These are phyloP conservation scores for Drosophila lowei DNA, from an alignment of 1,140 invertebrate genomes.

Conservation along the genomic window DNA sequence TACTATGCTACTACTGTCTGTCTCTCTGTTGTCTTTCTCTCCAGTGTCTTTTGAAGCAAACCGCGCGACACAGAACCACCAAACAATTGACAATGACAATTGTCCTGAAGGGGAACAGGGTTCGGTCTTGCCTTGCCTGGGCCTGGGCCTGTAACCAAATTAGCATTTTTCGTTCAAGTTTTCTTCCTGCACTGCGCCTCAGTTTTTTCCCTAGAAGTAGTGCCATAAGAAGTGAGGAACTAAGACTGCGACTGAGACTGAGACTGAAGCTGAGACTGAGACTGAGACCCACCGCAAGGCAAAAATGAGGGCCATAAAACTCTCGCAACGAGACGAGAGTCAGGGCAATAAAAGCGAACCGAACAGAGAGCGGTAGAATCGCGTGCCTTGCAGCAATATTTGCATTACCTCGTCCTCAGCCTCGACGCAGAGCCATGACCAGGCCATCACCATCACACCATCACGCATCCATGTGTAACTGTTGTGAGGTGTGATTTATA, in stretches of 20 bases:
- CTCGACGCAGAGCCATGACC: not conserved
- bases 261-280: constrained; percentile 5
- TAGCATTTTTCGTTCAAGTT: constrained; percentile 58
- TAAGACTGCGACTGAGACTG: constrained; percentile 1
- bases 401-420: constrained; percentile 55
- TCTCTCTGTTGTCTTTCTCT: constrained; percentile 12
- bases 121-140: constrained; percentile 11
- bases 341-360: constrained; percentile 61
- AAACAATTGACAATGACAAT: constrained; percentile 68
- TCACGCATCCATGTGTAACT: constrained; percentile 46
- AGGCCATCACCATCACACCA: constrained; percentile 39
- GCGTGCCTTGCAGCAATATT: constrained; percentile 78
- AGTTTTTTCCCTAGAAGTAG: constrained; percentile 49
- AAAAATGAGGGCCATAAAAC: constrained; percentile 61
- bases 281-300: constrained; percentile 70
- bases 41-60: constrained; percentile 64
- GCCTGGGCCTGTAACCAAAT: constrained; percentile 42
- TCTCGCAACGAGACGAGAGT: constrained; percentile 46
- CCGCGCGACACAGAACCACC: constrained; percentile 41
- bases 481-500: constrained; percentile 72
- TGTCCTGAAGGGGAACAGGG: constrained; percentile 41
- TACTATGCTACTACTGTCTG: constrained; percentile 29
- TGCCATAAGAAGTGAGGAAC: constrained; percentile 31
- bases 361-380: constrained; percentile 45
- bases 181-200: constrained; percentile 3